phyloP scores from a whole-genome alignment of 2,113 vertebrate species.

The Aviceda subcristata region DNA sequence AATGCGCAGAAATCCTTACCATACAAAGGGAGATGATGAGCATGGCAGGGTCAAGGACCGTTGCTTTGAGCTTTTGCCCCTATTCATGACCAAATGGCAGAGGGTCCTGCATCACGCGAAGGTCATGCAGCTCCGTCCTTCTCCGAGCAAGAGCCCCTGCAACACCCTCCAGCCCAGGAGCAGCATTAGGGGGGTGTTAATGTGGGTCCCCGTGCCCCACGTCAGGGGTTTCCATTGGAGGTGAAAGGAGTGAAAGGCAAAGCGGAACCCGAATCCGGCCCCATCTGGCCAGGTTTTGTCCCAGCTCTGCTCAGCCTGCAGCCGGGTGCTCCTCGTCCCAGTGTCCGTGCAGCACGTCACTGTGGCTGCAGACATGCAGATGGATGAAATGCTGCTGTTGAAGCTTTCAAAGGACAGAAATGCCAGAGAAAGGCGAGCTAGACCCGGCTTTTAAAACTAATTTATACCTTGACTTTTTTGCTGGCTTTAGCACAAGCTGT shows the following conservation, averaged over 20 bases:
- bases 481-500: not conserved
- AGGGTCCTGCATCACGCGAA: not conserved
- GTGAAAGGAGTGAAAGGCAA: not conserved
- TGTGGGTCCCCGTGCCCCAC: not conserved
- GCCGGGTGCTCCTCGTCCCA: accelerated
- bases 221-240: not conserved
- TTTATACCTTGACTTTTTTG: not conserved
- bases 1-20: not conserved
- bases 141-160: not conserved
- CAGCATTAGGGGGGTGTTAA: accelerated
- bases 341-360: accelerated
- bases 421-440: not conserved
- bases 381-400: accelerated
- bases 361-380: accelerated
- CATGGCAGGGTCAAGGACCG: not conserved
- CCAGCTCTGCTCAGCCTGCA: not conserved
- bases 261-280: accelerated
- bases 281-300: not conserved
- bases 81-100: not conserved
- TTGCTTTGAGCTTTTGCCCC: not conserved
- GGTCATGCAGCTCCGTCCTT: not conserved
- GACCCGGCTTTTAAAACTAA: not conserved
- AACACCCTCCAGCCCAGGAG: not conserved
- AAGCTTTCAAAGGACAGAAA: not conserved
- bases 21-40: accelerated